Evolutionary conservation across 37 sponge, comb jelly and placozoan genomes (phyloP).

Genomic region (Eunapius fragilis): DNA sequence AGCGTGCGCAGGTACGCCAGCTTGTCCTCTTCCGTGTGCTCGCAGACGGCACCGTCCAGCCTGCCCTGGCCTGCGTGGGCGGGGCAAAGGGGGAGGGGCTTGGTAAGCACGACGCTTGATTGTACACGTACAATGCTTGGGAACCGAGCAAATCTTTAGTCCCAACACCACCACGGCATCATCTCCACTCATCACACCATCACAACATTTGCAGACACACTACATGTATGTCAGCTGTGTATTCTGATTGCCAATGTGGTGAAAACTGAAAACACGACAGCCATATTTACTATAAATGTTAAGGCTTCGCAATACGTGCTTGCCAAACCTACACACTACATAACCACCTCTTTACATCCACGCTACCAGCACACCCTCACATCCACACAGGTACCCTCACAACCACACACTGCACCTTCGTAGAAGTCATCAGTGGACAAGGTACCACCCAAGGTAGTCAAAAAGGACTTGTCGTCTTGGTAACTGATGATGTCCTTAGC

Average conservation of each 20-base stretch:
- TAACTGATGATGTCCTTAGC: conserved; percentile 65
- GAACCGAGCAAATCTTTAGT: no score
- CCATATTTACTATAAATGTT: no score
- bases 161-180: no score
- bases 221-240: no score
- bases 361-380: not conserved
- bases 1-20: conserved; percentile 68
- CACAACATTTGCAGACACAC: no score
- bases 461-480: conserved; percentile 44
- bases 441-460: conserved; percentile 76
- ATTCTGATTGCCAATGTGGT: no score
- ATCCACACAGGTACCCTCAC: not conserved
- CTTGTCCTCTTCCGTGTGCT: conserved; percentile 76
- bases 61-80: conserved; percentile 83
- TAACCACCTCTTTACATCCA: not conserved
- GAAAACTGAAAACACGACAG: no score
- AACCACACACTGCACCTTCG: conserved; percentile 75
- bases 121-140: no score
- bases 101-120: not conserved
- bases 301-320: no score
- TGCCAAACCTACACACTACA: no score
- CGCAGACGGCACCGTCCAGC: conserved; percentile 92
- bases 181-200: no score
- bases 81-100: not conserved
- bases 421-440: conserved; percentile 98